A percentile compares a stretch with the other conserved stretches of the same genome.
phyloP scores from a whole-genome alignment of 2,888 invertebrate genomes.

The Druceiella hillmani region DNA sequence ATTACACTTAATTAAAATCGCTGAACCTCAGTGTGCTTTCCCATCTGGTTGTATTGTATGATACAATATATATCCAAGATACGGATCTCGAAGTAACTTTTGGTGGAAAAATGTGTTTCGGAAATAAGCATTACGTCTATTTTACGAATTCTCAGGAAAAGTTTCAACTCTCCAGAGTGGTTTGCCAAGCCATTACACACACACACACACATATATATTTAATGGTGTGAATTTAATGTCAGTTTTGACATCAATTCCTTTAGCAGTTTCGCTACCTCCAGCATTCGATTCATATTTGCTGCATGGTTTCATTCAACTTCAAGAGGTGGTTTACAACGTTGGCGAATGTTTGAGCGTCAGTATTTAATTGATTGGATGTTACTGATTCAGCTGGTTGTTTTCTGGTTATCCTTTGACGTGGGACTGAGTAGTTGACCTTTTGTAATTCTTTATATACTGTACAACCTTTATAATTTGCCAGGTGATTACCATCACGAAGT shows the following conservation, averaged over 20 bases:
- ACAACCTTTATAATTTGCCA: slow-evolving; percentile 23
- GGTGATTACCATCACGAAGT: slow-evolving; percentile 24
- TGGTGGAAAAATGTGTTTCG: too few relatives aligned
- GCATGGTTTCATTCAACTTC: slow-evolving; percentile 7
- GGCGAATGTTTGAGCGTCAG: not conserved
- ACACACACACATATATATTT: slow-evolving; percentile 9
- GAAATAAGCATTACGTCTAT: too few relatives aligned
- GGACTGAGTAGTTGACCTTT: slow-evolving; percentile 13
- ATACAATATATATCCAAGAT: too few relatives aligned
- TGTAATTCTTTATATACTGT: slow-evolving; percentile 19
- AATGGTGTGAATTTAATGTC: slow-evolving; percentile 4
- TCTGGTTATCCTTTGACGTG: not conserved
- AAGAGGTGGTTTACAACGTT: slow-evolving; percentile 6
- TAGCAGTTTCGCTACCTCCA: slow-evolving; percentile 14
- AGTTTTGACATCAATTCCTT: slow-evolving; percentile 13
- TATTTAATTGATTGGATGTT: not conserved
- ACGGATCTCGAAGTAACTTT: too few relatives aligned
- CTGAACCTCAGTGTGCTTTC: too few relatives aligned
- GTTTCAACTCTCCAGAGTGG: too few relatives aligned
- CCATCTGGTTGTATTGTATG: too few relatives aligned
- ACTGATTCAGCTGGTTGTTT: not conserved
- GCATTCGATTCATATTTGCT: slow-evolving; percentile 15
- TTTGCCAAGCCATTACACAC: too few relatives aligned
- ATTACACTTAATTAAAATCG: too few relatives aligned
- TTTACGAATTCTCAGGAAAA: too few relatives aligned